Percentiles rank a stretch among this genome's conserved stretches.
These are phyloP conservation scores for Idaea aversata DNA, from an alignment of 2,888 invertebrate genomes.

Conservation along the genomic window DNA sequence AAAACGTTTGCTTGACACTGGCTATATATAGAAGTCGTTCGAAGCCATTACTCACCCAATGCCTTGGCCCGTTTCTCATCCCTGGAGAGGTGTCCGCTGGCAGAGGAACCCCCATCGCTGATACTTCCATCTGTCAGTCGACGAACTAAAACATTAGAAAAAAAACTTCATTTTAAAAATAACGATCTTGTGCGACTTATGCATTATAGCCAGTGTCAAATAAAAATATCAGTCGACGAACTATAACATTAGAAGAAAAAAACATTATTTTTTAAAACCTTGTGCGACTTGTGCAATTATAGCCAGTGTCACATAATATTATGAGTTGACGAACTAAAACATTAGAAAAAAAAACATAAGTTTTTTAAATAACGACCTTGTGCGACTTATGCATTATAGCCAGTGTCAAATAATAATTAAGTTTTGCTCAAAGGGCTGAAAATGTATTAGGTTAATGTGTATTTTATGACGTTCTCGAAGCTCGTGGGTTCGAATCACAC, in stretches of 20 bases:
- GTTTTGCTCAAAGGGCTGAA: too few species aligned
- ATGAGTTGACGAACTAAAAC: constrained; percentile 73
- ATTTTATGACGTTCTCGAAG: neutral
- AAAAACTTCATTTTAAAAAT: neutral
- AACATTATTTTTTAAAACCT: neutral
- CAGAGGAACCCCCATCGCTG: constrained; percentile 64
- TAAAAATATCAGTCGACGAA: constrained; percentile 65
- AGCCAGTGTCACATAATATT: too few species aligned
- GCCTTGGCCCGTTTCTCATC: constrained; percentile 95
- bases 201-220: neutral
- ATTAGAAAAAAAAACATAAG: constrained; percentile 5
- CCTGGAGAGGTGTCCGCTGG: constrained; percentile 83
- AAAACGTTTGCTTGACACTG: too few species aligned
- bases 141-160: constrained; percentile 58
- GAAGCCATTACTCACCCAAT: constrained; percentile 63
- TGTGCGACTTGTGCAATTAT: too few species aligned
- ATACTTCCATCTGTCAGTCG: constrained; percentile 82
- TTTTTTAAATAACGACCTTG: neutral
- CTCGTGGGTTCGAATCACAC: too few species aligned
- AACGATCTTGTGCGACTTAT: neutral
- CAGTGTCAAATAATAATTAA: neutral
- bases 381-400: too few species aligned
- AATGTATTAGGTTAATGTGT: neutral
- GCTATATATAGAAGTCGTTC: neutral
- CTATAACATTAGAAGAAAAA: constrained; percentile 41